Conservation (phyloP, 2,888 invertebrate species). For the Automeris io region DNA sequence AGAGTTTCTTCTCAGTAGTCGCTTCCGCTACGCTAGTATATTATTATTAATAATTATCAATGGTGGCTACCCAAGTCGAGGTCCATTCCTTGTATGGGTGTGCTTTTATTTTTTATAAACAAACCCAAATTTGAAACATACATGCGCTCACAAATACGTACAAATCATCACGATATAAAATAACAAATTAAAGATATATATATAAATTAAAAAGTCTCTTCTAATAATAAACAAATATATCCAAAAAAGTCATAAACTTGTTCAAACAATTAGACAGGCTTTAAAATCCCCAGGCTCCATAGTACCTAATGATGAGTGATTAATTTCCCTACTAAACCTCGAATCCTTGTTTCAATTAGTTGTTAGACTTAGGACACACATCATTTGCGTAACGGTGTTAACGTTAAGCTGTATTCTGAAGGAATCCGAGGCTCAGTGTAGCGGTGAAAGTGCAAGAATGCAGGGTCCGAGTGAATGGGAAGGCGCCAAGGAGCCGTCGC, state of each 20-base stretch:
- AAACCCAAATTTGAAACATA: no score
- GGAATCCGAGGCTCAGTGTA: constrained; percentile 22
- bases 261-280: no score
- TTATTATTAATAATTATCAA: no score
- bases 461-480: constrained; percentile 25
- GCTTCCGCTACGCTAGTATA: no score
- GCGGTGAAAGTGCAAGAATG: constrained; percentile 64
- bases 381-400: constrained; percentile 39
- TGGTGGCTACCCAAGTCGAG: no score
- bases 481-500: constrained; percentile 18
- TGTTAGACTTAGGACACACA: constrained; percentile 20
- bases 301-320: neutral
- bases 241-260: no score
- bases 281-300: neutral
- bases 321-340: constrained; percentile 1
- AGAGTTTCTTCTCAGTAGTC: no score
- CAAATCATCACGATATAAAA: no score
- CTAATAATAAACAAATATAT: no score
- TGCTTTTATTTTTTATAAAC: no score
- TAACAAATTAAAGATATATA: neutral
- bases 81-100: no score
- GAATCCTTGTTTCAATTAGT: constrained; percentile 23
- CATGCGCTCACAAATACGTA: no score
- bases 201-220: neutral
- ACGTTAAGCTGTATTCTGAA: constrained; percentile 19